Conservation (phyloP, 1,140 invertebrate species). For the Pseudomyrmex dendroicus region DNA sequence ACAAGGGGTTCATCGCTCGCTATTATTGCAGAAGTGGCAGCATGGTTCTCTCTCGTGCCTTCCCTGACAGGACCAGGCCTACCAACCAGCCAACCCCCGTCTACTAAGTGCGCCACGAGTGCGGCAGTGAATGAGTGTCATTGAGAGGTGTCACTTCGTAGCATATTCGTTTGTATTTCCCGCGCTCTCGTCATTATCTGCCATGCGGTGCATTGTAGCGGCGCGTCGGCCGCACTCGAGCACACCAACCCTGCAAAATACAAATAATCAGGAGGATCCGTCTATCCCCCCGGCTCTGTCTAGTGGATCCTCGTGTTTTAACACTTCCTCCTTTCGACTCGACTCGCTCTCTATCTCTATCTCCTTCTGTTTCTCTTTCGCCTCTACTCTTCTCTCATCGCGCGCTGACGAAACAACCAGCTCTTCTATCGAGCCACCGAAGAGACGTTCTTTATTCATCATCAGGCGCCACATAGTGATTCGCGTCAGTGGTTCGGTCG, state of each 20-base stretch:
- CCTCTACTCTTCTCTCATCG: slow-evolving; percentile 1
- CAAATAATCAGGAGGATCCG: slow-evolving; percentile 81
- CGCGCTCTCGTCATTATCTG: slow-evolving; percentile 83
- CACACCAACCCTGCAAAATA: slow-evolving; percentile 79
- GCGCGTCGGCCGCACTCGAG: slow-evolving; percentile 81
- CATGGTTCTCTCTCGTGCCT: slow-evolving; percentile 63
- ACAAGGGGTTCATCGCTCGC: slow-evolving; percentile 83
- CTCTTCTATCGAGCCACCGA: neutral
- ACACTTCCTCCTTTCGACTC: slow-evolving; percentile 46
- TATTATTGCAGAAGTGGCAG: slow-evolving; percentile 81
- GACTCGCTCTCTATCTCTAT: neutral
- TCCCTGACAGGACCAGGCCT: slow-evolving; percentile 66
- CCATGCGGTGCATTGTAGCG: slow-evolving; percentile 78
- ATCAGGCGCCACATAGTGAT: slow-evolving; percentile 64
- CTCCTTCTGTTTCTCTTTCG: neutral
- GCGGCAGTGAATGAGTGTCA: slow-evolving; percentile 80
- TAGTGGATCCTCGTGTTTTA: slow-evolving; percentile 39
- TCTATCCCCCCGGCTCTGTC: slow-evolving; percentile 35
- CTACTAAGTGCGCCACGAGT: slow-evolving; percentile 65
- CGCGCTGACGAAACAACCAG: slow-evolving; percentile 32
- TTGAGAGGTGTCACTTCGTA: slow-evolving; percentile 86
- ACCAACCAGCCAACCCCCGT: slow-evolving; percentile 67
- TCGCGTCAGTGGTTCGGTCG: slow-evolving; percentile 65
- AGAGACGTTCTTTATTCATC: slow-evolving; percentile 65
- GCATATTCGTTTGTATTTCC: slow-evolving; percentile 85